Percentiles rank a stretch among this genome's conserved stretches.
phyloP scores from a whole-genome alignment of 1,140 invertebrate genomes.

The Pararge aegeria region DNA sequence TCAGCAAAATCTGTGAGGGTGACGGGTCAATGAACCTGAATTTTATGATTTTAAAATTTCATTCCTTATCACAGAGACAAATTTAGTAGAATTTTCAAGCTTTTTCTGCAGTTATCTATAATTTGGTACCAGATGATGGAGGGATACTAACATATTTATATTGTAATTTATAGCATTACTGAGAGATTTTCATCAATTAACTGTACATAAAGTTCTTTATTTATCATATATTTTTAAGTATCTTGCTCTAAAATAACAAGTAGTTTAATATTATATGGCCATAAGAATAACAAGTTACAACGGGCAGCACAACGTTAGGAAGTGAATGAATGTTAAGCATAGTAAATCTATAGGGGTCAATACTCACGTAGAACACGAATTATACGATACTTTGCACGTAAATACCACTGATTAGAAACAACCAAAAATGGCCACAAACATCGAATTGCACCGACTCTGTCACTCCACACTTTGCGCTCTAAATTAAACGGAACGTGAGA shows the following conservation, averaged over 20 bases:
- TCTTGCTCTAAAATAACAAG: background rate
- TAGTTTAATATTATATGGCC: background rate
- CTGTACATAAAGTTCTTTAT: too few species aligned
- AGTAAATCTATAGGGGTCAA: constrained; percentile 27
- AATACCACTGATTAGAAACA: constrained; percentile 58
- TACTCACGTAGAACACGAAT: constrained; percentile 42
- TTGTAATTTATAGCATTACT: too few species aligned
- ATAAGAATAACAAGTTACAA: background rate
- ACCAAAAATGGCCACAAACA: constrained; percentile 74
- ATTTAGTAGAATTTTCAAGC: too few species aligned
- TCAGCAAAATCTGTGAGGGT: too few species aligned
- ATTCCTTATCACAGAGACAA: too few species aligned
- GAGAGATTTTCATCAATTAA: too few species aligned
- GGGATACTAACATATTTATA: too few species aligned
- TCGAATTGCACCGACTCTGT: constrained; percentile 48
- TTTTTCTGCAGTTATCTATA: too few species aligned
- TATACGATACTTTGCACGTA: constrained; percentile 52
- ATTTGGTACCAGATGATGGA: too few species aligned
- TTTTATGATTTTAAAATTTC: too few species aligned
- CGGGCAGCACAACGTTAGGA: background rate
- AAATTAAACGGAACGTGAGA: constrained; percentile 67
- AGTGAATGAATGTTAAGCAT: constrained; percentile 22
- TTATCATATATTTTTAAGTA: background rate
- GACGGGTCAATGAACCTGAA: too few species aligned
- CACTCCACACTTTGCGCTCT: constrained; percentile 47